These are phyloP conservation scores for Aleiodes sp. DNA, from an alignment of 1,140 invertebrate species.

Conservation along the genomic window DNA sequence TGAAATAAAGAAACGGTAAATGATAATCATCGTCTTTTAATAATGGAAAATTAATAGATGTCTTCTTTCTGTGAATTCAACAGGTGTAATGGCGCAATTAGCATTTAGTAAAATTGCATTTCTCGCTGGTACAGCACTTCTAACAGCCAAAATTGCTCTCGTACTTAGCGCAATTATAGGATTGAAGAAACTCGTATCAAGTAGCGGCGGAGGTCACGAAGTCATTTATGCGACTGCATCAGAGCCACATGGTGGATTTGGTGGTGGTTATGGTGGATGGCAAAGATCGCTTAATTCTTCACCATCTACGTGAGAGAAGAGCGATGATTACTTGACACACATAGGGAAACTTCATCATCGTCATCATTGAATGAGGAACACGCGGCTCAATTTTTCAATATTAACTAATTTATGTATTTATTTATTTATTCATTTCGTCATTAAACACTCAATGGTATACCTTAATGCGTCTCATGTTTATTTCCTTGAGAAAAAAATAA, in stretches of 20 bases:
- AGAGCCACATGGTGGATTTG: conserved; percentile 60
- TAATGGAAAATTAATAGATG: neutral
- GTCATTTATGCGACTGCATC: conserved; percentile 69
- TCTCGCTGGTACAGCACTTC: conserved; percentile 72
- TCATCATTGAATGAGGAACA: neutral
- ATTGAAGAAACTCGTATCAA: conserved; percentile 70
- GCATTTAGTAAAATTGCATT: conserved; percentile 75
- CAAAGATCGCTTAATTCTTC: conserved; percentile 64
- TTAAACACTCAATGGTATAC: conserved; percentile 6
- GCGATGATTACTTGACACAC: no score
- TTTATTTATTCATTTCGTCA: conserved; percentile 34
- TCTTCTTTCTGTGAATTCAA: conserved; percentile 12
- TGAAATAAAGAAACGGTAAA: neutral
- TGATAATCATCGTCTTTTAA: neutral
- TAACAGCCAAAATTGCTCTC: conserved; percentile 75
- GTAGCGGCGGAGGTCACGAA: conserved; percentile 66
- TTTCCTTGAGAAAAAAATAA: neutral
- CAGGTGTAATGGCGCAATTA: conserved; percentile 72
- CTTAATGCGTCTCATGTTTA: neutral
- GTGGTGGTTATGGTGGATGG: conserved; percentile 62
- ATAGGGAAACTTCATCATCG: neutral
- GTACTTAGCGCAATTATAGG: conserved; percentile 73
- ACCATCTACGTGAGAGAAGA: conserved; percentile 57
- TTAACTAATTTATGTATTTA: conserved; percentile 27
- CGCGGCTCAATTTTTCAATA: conserved; percentile 25